A percentile compares a stretch with the other conserved stretches of the same genome.
Evolutionary conservation across 2,113 vertebrate species (phyloP).

Genomic region (Cottus gobio): DNA sequence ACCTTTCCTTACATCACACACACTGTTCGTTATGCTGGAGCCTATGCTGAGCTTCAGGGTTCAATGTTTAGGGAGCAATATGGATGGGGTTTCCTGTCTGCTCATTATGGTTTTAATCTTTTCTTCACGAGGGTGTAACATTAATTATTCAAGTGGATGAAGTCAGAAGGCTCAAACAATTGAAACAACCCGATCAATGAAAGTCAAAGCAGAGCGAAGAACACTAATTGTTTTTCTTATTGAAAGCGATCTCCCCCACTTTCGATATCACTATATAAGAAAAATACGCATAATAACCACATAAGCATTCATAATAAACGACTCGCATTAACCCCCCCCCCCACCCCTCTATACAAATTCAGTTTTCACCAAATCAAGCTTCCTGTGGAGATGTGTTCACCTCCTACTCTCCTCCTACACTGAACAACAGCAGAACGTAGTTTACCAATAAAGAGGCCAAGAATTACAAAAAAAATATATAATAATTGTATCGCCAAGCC

Average conservation of each 20-base stretch:
- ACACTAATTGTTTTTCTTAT: neutral
- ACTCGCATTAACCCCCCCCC: constrained; percentile 14
- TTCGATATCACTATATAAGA: neutral
- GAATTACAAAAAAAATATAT: constrained; percentile 24
- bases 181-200: constrained; percentile 11
- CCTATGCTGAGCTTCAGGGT: neutral
- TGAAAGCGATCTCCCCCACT: neutral
- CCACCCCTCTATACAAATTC: neutral
- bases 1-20: too few species aligned
- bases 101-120: constrained; percentile 22
- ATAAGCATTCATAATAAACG: neutral
- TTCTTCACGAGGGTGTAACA: constrained; percentile 2
- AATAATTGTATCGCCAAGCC: neutral
- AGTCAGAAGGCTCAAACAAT: neutral
- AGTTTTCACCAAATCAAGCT: constrained; percentile 28
- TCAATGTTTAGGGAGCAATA: constrained; percentile 17
- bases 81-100: neutral
- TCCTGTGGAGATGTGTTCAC: constrained; percentile 39
- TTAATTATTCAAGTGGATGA: constrained; percentile 40
- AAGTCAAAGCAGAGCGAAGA: too few species aligned
- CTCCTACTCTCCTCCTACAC: constrained; percentile 53
- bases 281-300: too few species aligned
- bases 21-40: constrained; percentile 11
- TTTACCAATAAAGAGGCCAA: constrained; percentile 8
- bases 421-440: constrained; percentile 17